A percentile compares a stretch with the other conserved stretches of the same genome.
These are phyloP conservation scores for Xenopus laevis DNA, from an alignment of 2,113 vertebrate genomes.

Conservation along the genomic window DNA sequence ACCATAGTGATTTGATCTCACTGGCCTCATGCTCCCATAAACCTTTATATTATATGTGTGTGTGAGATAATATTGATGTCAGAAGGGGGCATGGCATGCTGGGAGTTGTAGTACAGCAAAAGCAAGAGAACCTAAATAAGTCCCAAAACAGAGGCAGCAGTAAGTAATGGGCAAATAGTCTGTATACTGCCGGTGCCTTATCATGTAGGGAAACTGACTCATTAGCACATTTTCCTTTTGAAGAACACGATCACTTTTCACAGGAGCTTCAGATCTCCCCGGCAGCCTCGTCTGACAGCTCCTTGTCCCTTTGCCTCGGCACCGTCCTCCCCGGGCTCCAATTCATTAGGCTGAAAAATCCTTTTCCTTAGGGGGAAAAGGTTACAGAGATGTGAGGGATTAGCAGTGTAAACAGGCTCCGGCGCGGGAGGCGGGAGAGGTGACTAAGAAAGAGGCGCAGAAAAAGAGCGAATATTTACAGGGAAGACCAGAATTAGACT, in stretches of 20 bases:
- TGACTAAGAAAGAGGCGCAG: background rate
- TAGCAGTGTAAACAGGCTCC: conserved; percentile 5
- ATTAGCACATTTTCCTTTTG: conserved; percentile 41
- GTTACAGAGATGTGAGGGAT: conserved; percentile 35
- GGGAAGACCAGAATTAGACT: conserved; percentile 1
- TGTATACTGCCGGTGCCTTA: too few relatives aligned
- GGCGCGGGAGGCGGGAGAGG: background rate
- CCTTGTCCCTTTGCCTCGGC: conserved; percentile 16
- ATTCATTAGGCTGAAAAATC: conserved; percentile 43
- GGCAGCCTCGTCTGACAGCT: conserved; percentile 25
- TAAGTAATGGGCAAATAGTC: too few relatives aligned
- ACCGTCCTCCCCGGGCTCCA: conserved; percentile 17
- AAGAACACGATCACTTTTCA: conserved; percentile 32
- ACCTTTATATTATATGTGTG: too few relatives aligned
- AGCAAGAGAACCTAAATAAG: too few relatives aligned
- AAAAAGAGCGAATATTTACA: background rate
- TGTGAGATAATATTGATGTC: too few relatives aligned
- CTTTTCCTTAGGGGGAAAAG: conserved; percentile 20
- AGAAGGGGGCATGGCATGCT: too few relatives aligned
- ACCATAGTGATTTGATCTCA: too few relatives aligned
- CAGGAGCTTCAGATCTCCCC: conserved; percentile 33
- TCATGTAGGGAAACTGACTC: conserved; percentile 15
- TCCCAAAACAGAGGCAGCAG: too few relatives aligned
- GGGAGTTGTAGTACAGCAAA: too few relatives aligned
- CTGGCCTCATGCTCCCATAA: too few relatives aligned